phyloP scores from a whole-genome alignment of 92 coral and sea anemone species.

The Diadumene lineata region DNA sequence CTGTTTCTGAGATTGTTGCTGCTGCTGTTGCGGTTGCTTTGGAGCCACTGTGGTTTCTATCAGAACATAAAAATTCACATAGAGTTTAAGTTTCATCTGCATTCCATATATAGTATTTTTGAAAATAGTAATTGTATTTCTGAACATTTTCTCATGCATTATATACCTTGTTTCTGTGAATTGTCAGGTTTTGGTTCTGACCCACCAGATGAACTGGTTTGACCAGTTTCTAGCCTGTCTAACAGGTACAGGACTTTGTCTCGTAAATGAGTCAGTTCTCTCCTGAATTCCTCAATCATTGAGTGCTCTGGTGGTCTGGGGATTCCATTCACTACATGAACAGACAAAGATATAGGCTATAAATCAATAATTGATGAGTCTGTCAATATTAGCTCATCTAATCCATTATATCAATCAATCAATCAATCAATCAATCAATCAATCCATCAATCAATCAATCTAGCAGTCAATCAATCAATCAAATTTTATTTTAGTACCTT shows the following conservation, averaged over 20 bases:
- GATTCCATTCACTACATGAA: conserved; percentile 72
- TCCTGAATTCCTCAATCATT: conserved; percentile 83
- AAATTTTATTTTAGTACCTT: too few relatives aligned
- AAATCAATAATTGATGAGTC: background rate
- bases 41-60: background rate
- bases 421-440: too few relatives aligned
- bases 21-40: background rate
- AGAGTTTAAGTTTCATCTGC: too few relatives aligned
- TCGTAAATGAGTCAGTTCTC: conserved; percentile 80
- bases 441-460: too few relatives aligned
- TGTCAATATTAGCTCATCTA: background rate
- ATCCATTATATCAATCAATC: background rate
- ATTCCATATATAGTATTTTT: too few relatives aligned
- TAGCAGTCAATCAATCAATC: too few relatives aligned
- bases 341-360: background rate
- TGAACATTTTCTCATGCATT: background rate
- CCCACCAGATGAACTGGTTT: conserved; percentile 17
- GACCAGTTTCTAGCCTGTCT: conserved; percentile 67
- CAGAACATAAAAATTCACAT: background rate
- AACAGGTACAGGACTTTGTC: conserved; percentile 82
- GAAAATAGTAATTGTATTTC: too few relatives aligned
- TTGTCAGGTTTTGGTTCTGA: conserved; percentile 6
- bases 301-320: conserved; percentile 96
- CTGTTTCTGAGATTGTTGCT: background rate
- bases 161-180: conserved; percentile 7